phyloP scores from a whole-genome alignment of 2,113 vertebrate genomes.

The Clupea harengus region DNA sequence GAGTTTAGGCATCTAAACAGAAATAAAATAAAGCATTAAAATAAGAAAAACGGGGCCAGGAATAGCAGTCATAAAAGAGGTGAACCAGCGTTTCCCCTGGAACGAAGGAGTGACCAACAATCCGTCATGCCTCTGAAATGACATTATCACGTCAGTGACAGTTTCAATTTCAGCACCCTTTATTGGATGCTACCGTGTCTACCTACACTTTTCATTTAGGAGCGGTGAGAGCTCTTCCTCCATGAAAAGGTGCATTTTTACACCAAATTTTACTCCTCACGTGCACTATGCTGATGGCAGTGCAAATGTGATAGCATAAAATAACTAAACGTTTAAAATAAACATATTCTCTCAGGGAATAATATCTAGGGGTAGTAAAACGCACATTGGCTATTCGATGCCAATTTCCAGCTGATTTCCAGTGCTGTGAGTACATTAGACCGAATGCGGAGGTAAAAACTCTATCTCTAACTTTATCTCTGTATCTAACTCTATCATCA shows the following conservation, averaged over 20 bases:
- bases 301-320: background rate
- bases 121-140: conserved; percentile 27
- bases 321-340: too few relatives aligned
- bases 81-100: background rate
- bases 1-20: conserved; percentile 20
- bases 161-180: conserved; percentile 40
- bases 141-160: conserved; percentile 37
- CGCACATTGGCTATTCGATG: too few relatives aligned
- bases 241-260: conserved; percentile 15
- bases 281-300: background rate
- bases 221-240: conserved; percentile 8
- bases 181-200: conserved; percentile 33
- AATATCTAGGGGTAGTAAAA: too few relatives aligned
- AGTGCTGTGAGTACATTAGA: too few relatives aligned
- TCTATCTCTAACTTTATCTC: too few relatives aligned
- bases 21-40: conserved; percentile 28
- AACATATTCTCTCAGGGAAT: too few relatives aligned
- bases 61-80: conserved; percentile 10
- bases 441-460: too few relatives aligned
- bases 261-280: background rate
- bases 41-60: conserved; percentile 15
- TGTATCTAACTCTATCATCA: too few relatives aligned
- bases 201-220: background rate
- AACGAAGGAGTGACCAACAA: conserved; percentile 24
- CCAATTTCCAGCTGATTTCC: too few relatives aligned